Evolutionary conservation across 2,797 vertebrate genomes (phyloP), one percentile per base, ranked within the genome.

Genomic region (Remorina albescens): DNA sequence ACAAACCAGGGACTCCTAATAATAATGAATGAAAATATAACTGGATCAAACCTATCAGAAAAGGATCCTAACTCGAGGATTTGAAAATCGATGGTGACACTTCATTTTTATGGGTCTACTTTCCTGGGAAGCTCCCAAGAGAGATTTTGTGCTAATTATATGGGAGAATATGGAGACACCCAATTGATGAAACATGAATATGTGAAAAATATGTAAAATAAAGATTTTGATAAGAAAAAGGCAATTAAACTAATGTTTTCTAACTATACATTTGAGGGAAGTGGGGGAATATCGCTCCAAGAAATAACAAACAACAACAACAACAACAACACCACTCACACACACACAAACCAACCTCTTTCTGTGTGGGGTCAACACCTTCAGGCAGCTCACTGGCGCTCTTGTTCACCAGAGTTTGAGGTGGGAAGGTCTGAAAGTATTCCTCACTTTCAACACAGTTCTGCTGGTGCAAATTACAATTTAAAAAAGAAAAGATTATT

Each of bases 291-390:
- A n/a, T n/a, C n/a, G n/a, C n/a, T n/a, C n/a, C n/a, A n/a, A n/a
- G n/a, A n/a, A n/a, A n/a, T n/a, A n/a, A n/a, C n/a, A n/a, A n/a
- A n/a, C n/a, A n/a, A n/a, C n/a, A n/a, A n/a, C n/a, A n/a, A n/a
- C n/a, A n/a, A n/a, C n/a, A n/a, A n/a, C n/a, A n/a, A n/a, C n/a
- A n/a, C n/a, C n/a, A n/a, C n/a, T n/a, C n/a, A 30, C 10, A 49
- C 39, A 50, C 21, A 41, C 0, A 51, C n/a, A 21, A 9, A 53
- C 69, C 0, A 50, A 97, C 97, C 95, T 98, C 97, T 81, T 95
- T 97, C 73, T 90, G 85, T 8, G 91, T 25, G 1, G 96, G 95
- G 34, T 97, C 84, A 44, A 97, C 94, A 0, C 93, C 95, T 53
- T 94, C 84, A 3, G 97, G 97, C 26, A 98, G 90, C 36, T 96